A percentile compares a stretch with the other conserved stretches of the same genome.
These are phyloP conservation scores for Parasteatoda tepidariorum DNA, from an alignment of 1,140 invertebrate species.

Conservation along the genomic window DNA sequence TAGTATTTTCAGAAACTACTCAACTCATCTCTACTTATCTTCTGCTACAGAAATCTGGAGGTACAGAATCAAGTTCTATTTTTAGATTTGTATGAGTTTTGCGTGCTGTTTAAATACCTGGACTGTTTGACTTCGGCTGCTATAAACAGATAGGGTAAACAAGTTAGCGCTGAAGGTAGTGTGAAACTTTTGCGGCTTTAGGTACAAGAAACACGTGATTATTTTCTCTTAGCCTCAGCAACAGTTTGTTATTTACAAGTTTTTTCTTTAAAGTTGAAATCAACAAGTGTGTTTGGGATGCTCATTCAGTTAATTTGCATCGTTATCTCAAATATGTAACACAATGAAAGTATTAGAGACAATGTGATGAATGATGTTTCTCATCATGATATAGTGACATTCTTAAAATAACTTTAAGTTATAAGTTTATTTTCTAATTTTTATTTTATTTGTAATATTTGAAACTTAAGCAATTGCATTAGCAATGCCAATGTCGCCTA, in stretches of 20 bases:
- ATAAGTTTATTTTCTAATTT: no score
- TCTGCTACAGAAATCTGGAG: conserved; percentile 32
- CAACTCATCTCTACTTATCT: conserved; percentile 15
- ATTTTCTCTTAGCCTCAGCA: background rate
- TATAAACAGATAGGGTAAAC: conserved; percentile 53
- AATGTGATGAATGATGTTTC: background rate
- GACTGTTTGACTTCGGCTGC: conserved; percentile 45
- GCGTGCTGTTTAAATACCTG: conserved; percentile 55
- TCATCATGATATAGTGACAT: background rate
- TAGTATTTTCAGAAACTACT: background rate
- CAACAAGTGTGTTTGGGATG: conserved; percentile 5
- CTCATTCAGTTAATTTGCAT: no score
- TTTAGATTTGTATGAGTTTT: conserved; percentile 28
- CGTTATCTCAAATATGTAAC: background rate
- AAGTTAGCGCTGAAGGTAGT: conserved; percentile 40
- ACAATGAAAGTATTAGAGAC: background rate
- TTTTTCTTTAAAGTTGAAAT: background rate
- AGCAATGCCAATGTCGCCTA: conserved; percentile 58
- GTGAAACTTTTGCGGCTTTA: conserved; percentile 23
- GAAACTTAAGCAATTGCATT: background rate
- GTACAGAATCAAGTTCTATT: conserved; percentile 44
- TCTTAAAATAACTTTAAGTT: no score
- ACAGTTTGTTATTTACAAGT: background rate
- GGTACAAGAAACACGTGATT: conserved; percentile 23
- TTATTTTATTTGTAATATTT: no score